Conservation (phyloP, 2,113 vertebrate genomes). For the Macrotis lagotis region DNA sequence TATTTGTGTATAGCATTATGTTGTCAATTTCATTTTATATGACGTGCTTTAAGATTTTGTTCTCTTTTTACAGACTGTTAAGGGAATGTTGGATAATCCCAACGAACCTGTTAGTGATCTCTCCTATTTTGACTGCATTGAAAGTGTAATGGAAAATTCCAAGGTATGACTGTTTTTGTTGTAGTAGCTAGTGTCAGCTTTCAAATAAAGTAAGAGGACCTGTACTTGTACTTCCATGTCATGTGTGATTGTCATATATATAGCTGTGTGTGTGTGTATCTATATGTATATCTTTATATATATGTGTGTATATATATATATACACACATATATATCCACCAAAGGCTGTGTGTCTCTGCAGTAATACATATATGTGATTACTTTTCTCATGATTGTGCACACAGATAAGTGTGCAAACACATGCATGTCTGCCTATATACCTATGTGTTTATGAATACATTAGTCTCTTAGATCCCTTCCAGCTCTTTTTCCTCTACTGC, state of each 20-base stretch:
- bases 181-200: neutral
- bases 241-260: too few species aligned
- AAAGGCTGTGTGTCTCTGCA: neutral
- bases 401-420: neutral
- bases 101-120: slow-evolving; percentile 97
- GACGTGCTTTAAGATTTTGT: neutral
- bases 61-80: slow-evolving; percentile 89
- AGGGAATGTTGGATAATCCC: slow-evolving; percentile 95
- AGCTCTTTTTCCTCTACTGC: neutral
- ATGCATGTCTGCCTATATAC: neutral
- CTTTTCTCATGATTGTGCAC: neutral
- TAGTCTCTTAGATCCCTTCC: neutral
- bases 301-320: rapidly evolving
- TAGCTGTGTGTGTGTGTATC: too few species aligned
- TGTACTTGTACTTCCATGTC: too few species aligned
- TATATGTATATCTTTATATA: too few species aligned
- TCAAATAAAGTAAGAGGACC: too few species aligned
- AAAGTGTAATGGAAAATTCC: slow-evolving; percentile 99
- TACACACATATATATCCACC: neutral
- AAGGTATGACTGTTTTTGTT: slow-evolving; percentile 87
- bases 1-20: neutral
- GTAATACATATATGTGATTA: neutral
- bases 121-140: slow-evolving; percentile 99
- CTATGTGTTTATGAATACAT: neutral
- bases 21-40: neutral